Percentiles rank a stretch among this genome's conserved stretches.
Conservation (phyloP, 2,113 vertebrate species). For the Struthidea cinerea region DNA sequence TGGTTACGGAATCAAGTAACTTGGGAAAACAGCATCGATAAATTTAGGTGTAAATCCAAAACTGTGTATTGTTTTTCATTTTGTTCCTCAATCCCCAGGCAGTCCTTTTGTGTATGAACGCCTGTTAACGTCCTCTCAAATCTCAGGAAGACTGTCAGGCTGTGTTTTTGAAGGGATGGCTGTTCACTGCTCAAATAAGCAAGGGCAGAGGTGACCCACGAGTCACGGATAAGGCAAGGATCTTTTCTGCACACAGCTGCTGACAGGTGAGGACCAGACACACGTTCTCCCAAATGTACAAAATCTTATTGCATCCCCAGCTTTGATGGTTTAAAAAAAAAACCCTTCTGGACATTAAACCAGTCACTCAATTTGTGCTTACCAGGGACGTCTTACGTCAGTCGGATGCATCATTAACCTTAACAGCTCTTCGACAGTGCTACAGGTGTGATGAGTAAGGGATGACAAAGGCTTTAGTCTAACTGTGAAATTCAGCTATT, state of each 20-base stretch:
- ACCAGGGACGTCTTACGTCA: rapidly evolving
- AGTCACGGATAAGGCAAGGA: background rate
- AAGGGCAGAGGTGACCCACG: background rate
- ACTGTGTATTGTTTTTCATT: background rate
- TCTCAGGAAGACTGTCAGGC: background rate
- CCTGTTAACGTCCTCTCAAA: background rate
- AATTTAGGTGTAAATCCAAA: background rate
- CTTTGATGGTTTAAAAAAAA: background rate
- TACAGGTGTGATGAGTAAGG: background rate
- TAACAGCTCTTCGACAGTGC: background rate
- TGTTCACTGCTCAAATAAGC: background rate
- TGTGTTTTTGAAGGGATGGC: background rate
- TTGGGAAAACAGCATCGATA: background rate
- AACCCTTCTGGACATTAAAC: background rate
- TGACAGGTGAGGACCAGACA: background rate
- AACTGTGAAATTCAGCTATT: background rate
- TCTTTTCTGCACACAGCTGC: background rate
- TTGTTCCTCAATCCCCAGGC: background rate
- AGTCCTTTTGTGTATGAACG: background rate
- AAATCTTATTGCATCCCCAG: background rate
- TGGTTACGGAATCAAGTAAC: background rate
- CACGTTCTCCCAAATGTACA: background rate
- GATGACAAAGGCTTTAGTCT: background rate
- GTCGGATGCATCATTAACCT: background rate
- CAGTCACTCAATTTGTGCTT: background rate